phyloP scores from a whole-genome alignment of 2,113 vertebrate genomes.

The Pituophis catenifer region DNA sequence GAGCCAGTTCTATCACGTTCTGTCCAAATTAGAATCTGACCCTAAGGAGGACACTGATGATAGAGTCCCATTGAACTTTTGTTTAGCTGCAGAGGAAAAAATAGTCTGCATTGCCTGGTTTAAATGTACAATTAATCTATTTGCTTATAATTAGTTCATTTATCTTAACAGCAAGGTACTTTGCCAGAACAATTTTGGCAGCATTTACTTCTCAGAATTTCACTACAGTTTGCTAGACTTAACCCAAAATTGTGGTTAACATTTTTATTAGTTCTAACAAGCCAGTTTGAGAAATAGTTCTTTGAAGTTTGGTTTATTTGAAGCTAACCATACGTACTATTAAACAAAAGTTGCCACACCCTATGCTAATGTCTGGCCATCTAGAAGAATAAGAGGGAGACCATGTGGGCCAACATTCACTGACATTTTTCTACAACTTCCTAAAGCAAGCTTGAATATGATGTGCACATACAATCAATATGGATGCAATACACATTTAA shows the following conservation, averaged over 20 bases:
- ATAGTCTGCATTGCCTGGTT: slow-evolving; percentile 11
- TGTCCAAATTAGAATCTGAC: slow-evolving; percentile 27
- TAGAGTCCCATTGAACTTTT: slow-evolving; percentile 31
- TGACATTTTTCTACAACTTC: not conserved
- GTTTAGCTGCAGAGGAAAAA: slow-evolving; percentile 17
- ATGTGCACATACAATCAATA: not conserved
- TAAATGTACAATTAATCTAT: slow-evolving; percentile 23
- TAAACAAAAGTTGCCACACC: not conserved
- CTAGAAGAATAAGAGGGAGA: not conserved
- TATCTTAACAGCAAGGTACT: not conserved
- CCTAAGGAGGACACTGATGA: slow-evolving; percentile 18
- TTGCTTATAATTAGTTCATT: not conserved
- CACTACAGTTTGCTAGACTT: not conserved
- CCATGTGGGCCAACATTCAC: not conserved
- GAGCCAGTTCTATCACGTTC: slow-evolving; percentile 19
- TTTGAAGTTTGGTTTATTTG: not conserved
- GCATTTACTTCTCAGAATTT: not conserved
- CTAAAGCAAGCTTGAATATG: not conserved
- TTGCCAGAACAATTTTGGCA: not conserved
- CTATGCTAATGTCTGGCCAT: not conserved
- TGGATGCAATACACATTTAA: not conserved
- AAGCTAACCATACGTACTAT: not conserved
- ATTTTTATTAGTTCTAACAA: not conserved
- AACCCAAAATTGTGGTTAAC: not conserved
- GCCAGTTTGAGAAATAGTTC: not conserved